Evolutionary conservation across 2,888 invertebrate species (phyloP).

Genomic region (Nezara viridula): DNA sequence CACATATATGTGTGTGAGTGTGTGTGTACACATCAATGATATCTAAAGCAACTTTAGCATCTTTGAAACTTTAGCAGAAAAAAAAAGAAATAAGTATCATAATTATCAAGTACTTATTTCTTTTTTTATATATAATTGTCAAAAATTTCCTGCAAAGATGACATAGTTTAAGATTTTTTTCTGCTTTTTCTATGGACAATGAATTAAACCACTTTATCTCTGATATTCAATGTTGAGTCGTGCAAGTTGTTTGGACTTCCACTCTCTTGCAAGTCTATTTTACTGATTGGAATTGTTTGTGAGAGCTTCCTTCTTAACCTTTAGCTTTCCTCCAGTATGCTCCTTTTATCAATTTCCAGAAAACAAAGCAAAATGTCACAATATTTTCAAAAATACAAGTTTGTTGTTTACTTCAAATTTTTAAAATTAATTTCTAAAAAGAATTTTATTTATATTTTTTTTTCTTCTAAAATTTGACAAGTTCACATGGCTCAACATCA

Average conservation of each 20-base stretch:
- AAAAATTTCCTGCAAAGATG: neutral
- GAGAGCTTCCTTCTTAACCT: neutral
- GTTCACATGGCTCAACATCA: too few species aligned
- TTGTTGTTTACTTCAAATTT: neutral
- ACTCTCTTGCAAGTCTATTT: neutral
- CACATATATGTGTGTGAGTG: too few species aligned
- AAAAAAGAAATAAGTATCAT: slow-evolving; percentile 32
- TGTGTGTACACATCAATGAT: neutral
- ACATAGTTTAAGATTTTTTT: neutral
- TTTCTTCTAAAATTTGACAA: too few species aligned
- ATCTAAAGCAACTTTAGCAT: neutral
- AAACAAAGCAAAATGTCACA: neutral
- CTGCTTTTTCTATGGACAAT: neutral
- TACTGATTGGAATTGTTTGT: neutral
- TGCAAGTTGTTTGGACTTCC: neutral
- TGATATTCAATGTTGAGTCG: neutral
- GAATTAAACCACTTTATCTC: neutral
- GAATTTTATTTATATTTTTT: too few species aligned
- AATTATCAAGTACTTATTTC: slow-evolving; percentile 2
- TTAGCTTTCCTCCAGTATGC: neutral
- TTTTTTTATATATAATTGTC: neutral
- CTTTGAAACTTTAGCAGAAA: neutral
- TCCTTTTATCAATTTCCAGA: neutral
- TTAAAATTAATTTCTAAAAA: neutral
- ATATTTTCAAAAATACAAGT: neutral